These are phyloP conservation scores for Ferdinandea cuprea DNA, from an alignment of 2,888 invertebrate species.

Conservation along the genomic window DNA sequence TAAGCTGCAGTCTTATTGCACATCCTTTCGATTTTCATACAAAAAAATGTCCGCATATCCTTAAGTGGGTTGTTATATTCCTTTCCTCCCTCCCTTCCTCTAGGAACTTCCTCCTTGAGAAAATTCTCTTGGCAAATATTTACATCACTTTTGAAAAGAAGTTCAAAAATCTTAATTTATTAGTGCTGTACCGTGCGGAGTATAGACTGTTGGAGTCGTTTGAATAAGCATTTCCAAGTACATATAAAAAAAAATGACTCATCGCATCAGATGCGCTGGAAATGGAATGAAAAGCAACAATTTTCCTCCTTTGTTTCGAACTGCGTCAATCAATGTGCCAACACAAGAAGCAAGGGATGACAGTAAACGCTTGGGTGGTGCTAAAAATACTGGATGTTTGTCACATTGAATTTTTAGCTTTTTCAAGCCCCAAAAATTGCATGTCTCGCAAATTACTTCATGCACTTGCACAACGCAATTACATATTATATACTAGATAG, in stretches of 20 bases:
- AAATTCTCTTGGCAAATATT: slow-evolving; percentile 31
- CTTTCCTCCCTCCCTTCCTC: background rate
- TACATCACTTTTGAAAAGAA: background rate
- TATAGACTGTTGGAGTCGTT: no score
- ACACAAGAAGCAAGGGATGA: slow-evolving; percentile 5
- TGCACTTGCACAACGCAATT: slow-evolving; percentile 23
- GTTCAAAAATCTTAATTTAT: slow-evolving; percentile 1
- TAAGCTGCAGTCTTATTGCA: slow-evolving; percentile 11
- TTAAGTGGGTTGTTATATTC: background rate
- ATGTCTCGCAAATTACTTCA: slow-evolving; percentile 26
- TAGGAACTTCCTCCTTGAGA: background rate
- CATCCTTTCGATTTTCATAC: background rate
- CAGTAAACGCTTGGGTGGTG: slow-evolving; percentile 19
- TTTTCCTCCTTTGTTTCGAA: slow-evolving; percentile 28
- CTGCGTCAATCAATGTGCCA: slow-evolving; percentile 31
- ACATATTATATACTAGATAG: slow-evolving; percentile 37
- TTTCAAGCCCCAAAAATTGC: slow-evolving; percentile 23
- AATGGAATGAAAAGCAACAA: slow-evolving; percentile 62
- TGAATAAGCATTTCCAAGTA: slow-evolving; percentile 11
- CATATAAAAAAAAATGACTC: slow-evolving; percentile 54
- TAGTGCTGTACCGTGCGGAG: background rate
- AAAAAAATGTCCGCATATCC: slow-evolving; percentile 11
- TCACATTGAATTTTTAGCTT: slow-evolving; percentile 17
- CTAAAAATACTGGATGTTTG: slow-evolving; percentile 6
- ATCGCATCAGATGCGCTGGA: slow-evolving; percentile 22